phyloP scores from a whole-genome alignment of 1,140 invertebrate genomes.

The Platorchestia sp. region DNA sequence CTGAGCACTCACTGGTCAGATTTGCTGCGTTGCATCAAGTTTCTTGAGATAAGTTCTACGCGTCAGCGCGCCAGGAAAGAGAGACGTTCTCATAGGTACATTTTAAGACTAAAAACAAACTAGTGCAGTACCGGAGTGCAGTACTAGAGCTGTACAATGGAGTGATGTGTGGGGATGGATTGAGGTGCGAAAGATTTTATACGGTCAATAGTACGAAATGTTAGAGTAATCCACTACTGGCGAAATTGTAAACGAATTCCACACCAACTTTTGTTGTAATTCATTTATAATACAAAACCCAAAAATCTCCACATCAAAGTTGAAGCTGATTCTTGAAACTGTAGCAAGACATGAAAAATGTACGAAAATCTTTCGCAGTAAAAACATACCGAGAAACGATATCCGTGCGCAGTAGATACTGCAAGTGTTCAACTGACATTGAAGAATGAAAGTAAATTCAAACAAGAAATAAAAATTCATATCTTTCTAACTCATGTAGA shows the following conservation, averaged over 20 bases:
- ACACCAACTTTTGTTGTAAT: background rate
- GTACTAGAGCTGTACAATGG: no score
- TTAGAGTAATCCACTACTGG: background rate
- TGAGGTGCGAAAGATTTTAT: background rate
- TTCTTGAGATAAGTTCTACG: background rate
- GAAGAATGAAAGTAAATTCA: no score
- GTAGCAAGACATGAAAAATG: background rate
- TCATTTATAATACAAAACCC: background rate
- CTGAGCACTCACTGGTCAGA: background rate
- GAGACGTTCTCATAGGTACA: no score
- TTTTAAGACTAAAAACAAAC: no score
- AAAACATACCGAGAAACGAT: background rate
- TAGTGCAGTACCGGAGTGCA: no score
- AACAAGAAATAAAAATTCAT: no score
- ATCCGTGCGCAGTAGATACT: background rate
- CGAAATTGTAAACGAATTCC: background rate
- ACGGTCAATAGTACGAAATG: background rate
- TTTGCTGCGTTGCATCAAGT: background rate
- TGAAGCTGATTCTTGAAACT: background rate
- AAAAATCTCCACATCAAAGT: background rate
- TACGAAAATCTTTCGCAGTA: background rate
- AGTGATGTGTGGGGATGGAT: background rate
- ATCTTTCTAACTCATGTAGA: no score
- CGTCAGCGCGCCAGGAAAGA: background rate
- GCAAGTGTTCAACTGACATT: no score